Evolutionary conservation across 1,140 invertebrate genomes (phyloP), one percentile per base, ranked within the genome.

Genomic region (Leucophenga varia): DNA sequence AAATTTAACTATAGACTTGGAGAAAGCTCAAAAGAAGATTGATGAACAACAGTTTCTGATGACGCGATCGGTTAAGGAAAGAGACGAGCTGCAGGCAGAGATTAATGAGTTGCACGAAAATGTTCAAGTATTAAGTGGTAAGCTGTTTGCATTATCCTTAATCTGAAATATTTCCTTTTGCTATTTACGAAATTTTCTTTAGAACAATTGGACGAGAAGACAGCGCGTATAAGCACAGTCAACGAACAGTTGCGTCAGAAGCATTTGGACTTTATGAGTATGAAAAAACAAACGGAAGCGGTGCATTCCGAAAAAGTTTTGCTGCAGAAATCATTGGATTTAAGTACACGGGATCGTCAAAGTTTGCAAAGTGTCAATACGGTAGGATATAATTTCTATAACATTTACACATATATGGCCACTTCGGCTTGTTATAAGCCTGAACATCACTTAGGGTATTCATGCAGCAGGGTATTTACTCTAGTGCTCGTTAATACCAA

Each of bases 211-310:
- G 9, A 1, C 1, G 1, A 13, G 9, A 59, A 45, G 41, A 49
- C 32, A 1, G 57, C 43, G 4, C 39, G 81, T 50, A 79, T 84
- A 8, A 78, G 77, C 22, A 81, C 82, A 51, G 77, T 80, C 35
- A 83, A 82, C 48, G 83, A 84, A 55, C 75, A 76, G 20, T 64
- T 87, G 16, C 71, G 73, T 2, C 82, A 85, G 49, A 71, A 78
- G 5, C 82, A 86, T 20, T 75, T 73, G 2, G 80, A 80, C 49
- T 75, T 80, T 13, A 72, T 80, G 17, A 80, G 82, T 45, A 80
- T 82, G 39, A 80, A 85, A 49, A 84, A 82, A 56, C 53, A 85
- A 39, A 82, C 84, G 57, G 83, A 88, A 54, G 75, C 77, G 2
- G 74, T 85, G 0, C 69, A 81, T 17, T 77, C 78, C 12, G 86